Evolutionary conservation across 2,888 invertebrate genomes (phyloP).

Genomic region (Cepaea hortensis): DNA sequence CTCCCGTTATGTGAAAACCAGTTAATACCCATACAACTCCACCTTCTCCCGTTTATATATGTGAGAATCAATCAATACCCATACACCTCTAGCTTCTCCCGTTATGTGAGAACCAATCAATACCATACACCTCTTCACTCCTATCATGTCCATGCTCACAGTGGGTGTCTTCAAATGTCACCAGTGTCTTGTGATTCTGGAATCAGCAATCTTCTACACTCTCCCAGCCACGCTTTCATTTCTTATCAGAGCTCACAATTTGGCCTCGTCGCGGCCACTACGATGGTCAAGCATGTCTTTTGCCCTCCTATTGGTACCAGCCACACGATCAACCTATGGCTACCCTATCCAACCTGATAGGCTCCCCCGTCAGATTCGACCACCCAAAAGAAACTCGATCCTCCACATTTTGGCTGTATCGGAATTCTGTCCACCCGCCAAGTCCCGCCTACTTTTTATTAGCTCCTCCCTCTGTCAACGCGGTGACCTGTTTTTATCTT

Average conservation of each 20-base stretch:
- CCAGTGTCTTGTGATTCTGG: no score
- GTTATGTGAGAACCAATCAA: no score
- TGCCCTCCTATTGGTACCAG: slow-evolving; percentile 18
- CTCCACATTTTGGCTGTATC: slow-evolving; percentile 24
- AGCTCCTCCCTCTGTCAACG: slow-evolving; percentile 20
- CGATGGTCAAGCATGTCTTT: not conserved
- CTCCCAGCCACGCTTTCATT: not conserved
- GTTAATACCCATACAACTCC: no score
- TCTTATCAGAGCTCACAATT: not conserved
- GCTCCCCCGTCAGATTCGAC: slow-evolving; percentile 7
- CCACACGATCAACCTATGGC: not conserved
- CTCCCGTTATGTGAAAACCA: no score
- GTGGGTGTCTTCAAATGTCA: no score
- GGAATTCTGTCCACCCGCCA: slow-evolving; percentile 26
- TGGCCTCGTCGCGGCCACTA: not conserved
- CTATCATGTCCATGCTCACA: no score
- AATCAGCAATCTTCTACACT: no score
- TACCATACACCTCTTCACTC: no score
- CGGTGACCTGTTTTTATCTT: slow-evolving; percentile 13
- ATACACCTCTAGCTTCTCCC: no score
- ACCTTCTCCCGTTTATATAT: no score
- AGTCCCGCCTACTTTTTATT: slow-evolving; percentile 29
- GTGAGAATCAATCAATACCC: no score
- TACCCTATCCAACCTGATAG: slow-evolving; percentile 23
- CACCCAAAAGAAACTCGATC: slow-evolving; percentile 18